Evolutionary conservation across 2,113 vertebrate genomes (phyloP).

Genomic region (Alosa alosa): DNA sequence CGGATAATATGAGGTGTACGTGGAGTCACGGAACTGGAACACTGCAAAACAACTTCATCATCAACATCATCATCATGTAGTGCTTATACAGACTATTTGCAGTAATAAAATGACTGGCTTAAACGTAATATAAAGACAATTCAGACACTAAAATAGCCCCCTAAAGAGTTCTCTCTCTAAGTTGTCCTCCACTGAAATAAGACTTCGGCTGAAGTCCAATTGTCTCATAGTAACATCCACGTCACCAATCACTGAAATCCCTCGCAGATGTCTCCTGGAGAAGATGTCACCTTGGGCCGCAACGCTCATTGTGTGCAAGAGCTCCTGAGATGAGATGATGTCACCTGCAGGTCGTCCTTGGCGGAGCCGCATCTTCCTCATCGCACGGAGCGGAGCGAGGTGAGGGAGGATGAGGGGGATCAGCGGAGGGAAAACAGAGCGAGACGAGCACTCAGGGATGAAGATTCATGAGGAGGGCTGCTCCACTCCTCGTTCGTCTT

Average conservation of each 20-base stretch:
- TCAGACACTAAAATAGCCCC: not conserved
- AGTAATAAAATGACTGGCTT: not conserved
- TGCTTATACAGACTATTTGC: conserved; percentile 3
- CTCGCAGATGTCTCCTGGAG: not conserved
- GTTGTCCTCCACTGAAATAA: not conserved
- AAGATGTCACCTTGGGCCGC: not conserved
- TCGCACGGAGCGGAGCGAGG: not conserved
- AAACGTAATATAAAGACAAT: not conserved
- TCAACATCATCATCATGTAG: not conserved
- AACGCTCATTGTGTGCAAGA: not conserved
- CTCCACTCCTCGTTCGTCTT: conserved; percentile 64
- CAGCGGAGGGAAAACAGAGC: conserved; percentile 37
- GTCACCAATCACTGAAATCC: not conserved
- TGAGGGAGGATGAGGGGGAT: conserved; percentile 2
- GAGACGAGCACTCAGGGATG: conserved; percentile 36
- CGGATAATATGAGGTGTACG: not conserved
- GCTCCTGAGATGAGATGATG: conserved; percentile 13
- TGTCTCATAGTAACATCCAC: not conserved
- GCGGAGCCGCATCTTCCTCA: not conserved
- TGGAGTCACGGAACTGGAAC: not conserved
- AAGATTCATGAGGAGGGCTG: conserved; percentile 65
- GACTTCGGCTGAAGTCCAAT: not conserved
- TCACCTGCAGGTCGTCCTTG: not conserved
- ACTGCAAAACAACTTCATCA: not conserved
- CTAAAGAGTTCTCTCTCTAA: not conserved